Conservation (phyloP, 2,113 vertebrate genomes). For the Quiscalus mexicanus region DNA sequence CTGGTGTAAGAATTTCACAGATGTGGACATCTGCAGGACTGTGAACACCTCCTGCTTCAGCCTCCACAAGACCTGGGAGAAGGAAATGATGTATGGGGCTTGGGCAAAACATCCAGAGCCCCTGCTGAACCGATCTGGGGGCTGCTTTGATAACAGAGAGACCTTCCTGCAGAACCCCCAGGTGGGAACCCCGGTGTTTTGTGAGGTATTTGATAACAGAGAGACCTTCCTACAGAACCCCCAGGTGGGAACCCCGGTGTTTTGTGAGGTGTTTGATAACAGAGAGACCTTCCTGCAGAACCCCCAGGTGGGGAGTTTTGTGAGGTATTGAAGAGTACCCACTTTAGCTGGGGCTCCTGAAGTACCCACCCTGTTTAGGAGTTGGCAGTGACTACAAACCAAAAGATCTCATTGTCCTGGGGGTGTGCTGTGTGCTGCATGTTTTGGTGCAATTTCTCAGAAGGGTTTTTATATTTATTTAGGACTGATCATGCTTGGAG, state of each 20-base stretch:
- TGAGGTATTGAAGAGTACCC: neutral
- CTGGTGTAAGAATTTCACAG: conserved; percentile 90
- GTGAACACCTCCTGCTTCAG: conserved; percentile 89
- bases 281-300: conserved; percentile 87
- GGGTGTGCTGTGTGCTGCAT: neutral
- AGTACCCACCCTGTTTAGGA: neutral
- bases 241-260: neutral
- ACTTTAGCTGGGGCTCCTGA: neutral
- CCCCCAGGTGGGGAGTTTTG: neutral
- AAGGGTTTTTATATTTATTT: neutral
- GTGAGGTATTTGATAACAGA: conserved; percentile 76
- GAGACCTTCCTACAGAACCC: conserved; percentile 89
- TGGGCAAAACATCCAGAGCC: conserved; percentile 86
- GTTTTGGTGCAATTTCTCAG: neutral
- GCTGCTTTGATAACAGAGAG: conserved; percentile 86
- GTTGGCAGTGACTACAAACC: neutral
- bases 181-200: conserved; percentile 71
- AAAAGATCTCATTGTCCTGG: neutral
- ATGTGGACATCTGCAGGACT: conserved; percentile 85
- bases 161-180: conserved; percentile 98
- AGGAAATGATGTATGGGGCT: conserved; percentile 79
- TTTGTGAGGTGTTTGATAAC: conserved; percentile 74
- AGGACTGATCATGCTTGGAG: neutral
- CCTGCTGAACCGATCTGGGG: conserved; percentile 86
- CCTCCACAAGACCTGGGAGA: conserved; percentile 85